Evolutionary conservation across 1,140 invertebrate species (phyloP), one percentile per base, ranked within the genome.

Genomic region (Dermatophagoides farinae): DNA sequence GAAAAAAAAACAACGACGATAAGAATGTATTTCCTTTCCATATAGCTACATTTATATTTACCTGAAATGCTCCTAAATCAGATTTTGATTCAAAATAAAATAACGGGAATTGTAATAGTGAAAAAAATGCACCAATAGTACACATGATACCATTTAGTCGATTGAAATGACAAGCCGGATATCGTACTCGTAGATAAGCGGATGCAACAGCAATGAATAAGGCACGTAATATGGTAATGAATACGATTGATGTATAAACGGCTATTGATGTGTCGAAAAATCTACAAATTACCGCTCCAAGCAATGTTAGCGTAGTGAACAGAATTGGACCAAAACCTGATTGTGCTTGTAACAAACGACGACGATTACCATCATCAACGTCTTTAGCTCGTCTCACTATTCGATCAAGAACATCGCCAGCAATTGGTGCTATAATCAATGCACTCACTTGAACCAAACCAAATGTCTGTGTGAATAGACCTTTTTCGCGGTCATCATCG

Each of bases 181-280:
- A 67, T 65, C 66, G 54, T 22, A 65, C 65, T 47, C 65, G 60
- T 1, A 67, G 23, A 47, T 65, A 67, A 16, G 66, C 65, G n/a
- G 65, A 64, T 14, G 62, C 65, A 11, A 67, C 66, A 0, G 65
- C 66, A 0, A 67, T 60, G 6, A 67, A 61, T 25, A 66, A 65
- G 0, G 66, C 65, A 37, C 66, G 54, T 12, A 67, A 54, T 14
- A 67, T 60, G 1, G 66, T 67, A 8, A 64, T 66, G 41, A 66
- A 62, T 11, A 46, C 53, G 16, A 67, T 64, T 9, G 65, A 66
- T 18, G 58, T 18, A 51, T 67, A 66, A 16, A 67, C 61, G 1
- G 65, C 57, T 12, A 23, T 38, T 8, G 55, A 39, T n/a, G 39
- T 60, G 12, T 66, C 51, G 44, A 65, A 67, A 25, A 67, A 67